Percentiles rank a stretch among this genome's conserved stretches.
Evolutionary conservation across 2,113 vertebrate species (phyloP).

Genomic region (Pavo muticus): DNA sequence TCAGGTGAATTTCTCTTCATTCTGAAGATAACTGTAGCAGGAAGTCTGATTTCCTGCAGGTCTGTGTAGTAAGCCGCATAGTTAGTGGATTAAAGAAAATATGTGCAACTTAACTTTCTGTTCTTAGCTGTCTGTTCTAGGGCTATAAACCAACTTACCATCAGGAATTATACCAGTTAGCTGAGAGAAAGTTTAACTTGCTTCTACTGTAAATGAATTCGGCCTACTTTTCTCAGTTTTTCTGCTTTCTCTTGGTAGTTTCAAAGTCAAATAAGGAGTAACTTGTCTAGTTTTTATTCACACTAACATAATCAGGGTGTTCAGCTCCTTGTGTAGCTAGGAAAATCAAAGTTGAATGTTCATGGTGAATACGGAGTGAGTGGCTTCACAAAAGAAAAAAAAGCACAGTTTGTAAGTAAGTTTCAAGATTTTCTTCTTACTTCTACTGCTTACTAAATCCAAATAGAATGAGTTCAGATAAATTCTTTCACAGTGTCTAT

Average conservation of each 20-base stretch:
- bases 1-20: slow-evolving; percentile 72
- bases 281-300: not conserved
- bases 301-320: not conserved
- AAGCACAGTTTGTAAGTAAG: not conserved
- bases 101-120: not conserved
- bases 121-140: not conserved
- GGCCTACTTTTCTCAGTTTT: slow-evolving; percentile 10
- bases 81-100: slow-evolving; percentile 60
- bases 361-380: not conserved
- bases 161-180: not conserved
- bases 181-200: not conserved
- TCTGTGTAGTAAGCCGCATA: slow-evolving; percentile 62
- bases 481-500: not conserved
- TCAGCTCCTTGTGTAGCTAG: not conserved
- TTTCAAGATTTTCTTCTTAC: not conserved
- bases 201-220: not conserved
- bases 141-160: not conserved
- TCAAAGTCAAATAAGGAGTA: slow-evolving; percentile 1
- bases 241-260: not conserved
- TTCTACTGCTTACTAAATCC: not conserved
- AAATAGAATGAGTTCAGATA: not conserved
- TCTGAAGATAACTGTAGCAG: slow-evolving; percentile 68
- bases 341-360: not conserved
- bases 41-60: slow-evolving; percentile 73
- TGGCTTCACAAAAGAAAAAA: not conserved